phyloP scores from a whole-genome alignment of 2,797 vertebrate genomes.

The Vipera ursinii region DNA sequence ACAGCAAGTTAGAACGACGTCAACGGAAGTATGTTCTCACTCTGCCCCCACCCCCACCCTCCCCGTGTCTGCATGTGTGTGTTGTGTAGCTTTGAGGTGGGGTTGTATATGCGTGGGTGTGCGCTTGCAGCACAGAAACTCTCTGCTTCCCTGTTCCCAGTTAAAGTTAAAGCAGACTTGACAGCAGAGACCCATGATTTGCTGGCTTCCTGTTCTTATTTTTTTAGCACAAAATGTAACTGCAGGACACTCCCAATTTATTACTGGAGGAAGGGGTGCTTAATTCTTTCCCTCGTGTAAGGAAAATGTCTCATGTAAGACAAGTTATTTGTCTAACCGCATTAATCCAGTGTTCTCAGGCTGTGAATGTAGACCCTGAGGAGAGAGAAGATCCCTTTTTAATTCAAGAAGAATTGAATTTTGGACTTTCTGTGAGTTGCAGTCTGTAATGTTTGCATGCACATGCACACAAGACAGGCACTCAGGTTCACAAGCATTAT shows the following conservation, averaged over 20 bases:
- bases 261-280: background rate
- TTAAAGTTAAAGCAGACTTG: background rate
- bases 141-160: background rate
- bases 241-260: background rate
- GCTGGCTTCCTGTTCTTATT: background rate
- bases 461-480: background rate
- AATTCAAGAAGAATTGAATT: background rate
- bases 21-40: slow-evolving; percentile 47
- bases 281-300: background rate
- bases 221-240: background rate
- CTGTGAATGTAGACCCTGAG: background rate
- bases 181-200: background rate
- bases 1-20: slow-evolving; percentile 56
- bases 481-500: background rate
- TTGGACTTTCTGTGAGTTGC: background rate
- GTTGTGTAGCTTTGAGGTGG: background rate
- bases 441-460: background rate
- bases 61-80: background rate
- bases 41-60: too few relatives aligned
- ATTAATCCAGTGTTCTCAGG: background rate
- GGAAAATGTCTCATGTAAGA: background rate
- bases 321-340: background rate
- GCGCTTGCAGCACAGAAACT: background rate
- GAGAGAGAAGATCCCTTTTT: background rate
- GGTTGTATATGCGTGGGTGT: background rate